These are phyloP conservation scores for Lytechinus variegatus DNA, from an alignment of 35 echinoderm and acorn worm genomes.

Conservation along the genomic window DNA sequence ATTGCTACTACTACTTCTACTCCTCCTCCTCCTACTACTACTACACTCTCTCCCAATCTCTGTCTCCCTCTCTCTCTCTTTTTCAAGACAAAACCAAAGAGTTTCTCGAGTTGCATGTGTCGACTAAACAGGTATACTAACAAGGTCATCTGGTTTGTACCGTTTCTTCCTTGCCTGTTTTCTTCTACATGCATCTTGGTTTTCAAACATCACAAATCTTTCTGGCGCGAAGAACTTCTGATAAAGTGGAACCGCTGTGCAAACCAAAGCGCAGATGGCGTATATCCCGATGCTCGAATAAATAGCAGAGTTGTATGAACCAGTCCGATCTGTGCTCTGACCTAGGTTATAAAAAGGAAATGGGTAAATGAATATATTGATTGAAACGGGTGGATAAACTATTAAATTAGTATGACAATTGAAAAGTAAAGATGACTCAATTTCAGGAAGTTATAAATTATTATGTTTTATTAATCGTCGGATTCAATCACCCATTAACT, in stretches of 20 bases:
- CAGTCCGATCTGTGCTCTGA: not conserved
- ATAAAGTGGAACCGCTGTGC: not conserved
- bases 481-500: too few relatives aligned
- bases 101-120: too few relatives aligned
- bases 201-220: not conserved
- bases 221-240: not conserved
- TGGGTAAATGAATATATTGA: not conserved
- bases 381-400: not conserved
- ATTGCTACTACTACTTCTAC: too few relatives aligned
- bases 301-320: not conserved
- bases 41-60: too few relatives aligned
- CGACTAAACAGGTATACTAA: not conserved
- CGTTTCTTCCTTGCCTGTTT: not conserved
- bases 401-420: not conserved
- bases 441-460: too few relatives aligned
- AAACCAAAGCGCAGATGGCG: not conserved
- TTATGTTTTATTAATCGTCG: too few relatives aligned
- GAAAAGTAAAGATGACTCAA: too few relatives aligned
- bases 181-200: not conserved
- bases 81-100: too few relatives aligned
- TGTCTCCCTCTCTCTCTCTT: too few relatives aligned
- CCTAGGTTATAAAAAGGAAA: not conserved
- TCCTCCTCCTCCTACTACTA: too few relatives aligned
- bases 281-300: not conserved
- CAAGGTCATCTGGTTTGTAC: not conserved